Evolutionary conservation across 2,888 invertebrate genomes (phyloP).

Genomic region (Willowsia nigromaculata): DNA sequence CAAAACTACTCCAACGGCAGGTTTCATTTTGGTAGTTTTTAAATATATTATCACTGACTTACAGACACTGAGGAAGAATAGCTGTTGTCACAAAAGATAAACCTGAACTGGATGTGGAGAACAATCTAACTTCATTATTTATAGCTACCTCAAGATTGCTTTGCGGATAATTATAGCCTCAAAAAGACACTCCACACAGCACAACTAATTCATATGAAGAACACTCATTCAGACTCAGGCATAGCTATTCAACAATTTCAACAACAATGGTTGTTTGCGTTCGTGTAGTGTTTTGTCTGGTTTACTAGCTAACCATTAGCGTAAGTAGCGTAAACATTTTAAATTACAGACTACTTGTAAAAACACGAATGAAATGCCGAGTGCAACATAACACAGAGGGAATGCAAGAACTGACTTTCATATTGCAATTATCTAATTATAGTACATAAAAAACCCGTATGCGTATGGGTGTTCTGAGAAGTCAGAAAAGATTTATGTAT

Average conservation of each 20-base stretch:
- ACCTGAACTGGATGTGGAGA: slow-evolving; percentile 37
- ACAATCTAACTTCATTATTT: slow-evolving; percentile 41
- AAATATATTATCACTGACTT: not conserved
- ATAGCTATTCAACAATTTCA: not conserved
- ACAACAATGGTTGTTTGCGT: not conserved
- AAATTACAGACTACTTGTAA: not conserved
- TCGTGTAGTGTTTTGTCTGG: not conserved
- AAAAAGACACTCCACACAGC: not conserved
- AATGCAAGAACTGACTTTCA: not conserved
- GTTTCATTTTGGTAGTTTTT: slow-evolving; percentile 37
- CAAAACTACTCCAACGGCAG: slow-evolving; percentile 3
- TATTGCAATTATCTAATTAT: slow-evolving; percentile 4
- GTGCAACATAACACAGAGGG: not conserved
- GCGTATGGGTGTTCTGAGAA: not conserved
- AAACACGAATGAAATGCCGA: too few relatives aligned
- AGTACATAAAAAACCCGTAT: not conserved
- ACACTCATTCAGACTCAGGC: not conserved
- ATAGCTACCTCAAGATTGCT: slow-evolving; percentile 27
- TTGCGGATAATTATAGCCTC: not conserved
- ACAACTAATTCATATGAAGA: not conserved
- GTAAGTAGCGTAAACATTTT: not conserved
- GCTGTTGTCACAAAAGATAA: slow-evolving; percentile 17
- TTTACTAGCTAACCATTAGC: too few relatives aligned
- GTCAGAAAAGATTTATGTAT: not conserved
- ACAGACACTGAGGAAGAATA: not conserved